phyloP scores from a whole-genome alignment of 2,113 vertebrate genomes.

The Tonatia bakeri region DNA sequence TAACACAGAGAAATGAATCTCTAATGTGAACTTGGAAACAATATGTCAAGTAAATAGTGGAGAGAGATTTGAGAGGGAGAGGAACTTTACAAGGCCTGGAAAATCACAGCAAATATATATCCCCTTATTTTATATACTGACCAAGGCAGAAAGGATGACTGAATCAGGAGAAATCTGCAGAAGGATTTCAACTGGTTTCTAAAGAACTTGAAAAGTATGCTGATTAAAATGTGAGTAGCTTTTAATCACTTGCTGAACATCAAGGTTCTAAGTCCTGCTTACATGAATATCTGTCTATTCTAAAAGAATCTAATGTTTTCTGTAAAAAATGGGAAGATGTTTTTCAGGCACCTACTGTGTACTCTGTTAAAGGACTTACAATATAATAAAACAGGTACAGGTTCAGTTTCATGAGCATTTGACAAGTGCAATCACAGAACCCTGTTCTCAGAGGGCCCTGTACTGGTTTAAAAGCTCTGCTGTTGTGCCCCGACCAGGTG shows the following conservation, averaged over 20 bases:
- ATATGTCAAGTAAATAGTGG: neutral
- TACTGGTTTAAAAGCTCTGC: neutral
- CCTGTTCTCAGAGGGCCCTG: neutral
- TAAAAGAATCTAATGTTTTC: neutral
- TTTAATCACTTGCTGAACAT: neutral
- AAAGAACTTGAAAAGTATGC: neutral
- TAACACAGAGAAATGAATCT: neutral
- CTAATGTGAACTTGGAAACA: neutral
- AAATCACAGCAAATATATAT: slow-evolving; percentile 7
- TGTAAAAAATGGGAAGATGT: neutral
- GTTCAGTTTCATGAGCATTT: neutral
- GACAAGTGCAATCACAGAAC: neutral
- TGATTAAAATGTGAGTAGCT: neutral
- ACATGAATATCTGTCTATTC: neutral
- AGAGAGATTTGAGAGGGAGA: neutral
- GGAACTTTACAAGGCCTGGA: neutral
- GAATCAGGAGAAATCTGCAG: neutral
- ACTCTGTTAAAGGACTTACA: neutral
- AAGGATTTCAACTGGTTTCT: neutral
- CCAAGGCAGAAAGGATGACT: neutral
- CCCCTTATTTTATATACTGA: neutral
- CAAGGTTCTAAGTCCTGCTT: neutral
- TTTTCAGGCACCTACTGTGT: neutral
- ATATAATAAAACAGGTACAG: neutral
- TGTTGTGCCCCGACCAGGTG: neutral